Base-by-base conservation (phyloP, 2,113 vertebrate species). In the Alligator mississippiensis region DNA sequence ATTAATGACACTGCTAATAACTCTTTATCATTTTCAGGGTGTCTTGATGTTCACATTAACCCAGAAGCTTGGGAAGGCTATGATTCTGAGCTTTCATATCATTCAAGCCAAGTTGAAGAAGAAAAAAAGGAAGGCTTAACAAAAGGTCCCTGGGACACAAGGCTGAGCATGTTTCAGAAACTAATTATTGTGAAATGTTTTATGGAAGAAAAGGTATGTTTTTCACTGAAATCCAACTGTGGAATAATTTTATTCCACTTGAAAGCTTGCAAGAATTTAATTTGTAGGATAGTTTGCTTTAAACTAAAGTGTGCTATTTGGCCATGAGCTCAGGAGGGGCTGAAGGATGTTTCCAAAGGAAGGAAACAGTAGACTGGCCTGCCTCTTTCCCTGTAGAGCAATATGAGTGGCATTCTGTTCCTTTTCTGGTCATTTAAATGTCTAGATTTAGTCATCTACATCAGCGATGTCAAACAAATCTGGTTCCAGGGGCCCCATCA, bases 181-280 rank as follows among this genome's bases (percentile, higher is more conserved):
- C 94, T 98, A 47, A 93, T 98, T 80, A 92, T 98, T 34, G 96
- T 98, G 82, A 98, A 98, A 90, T 97, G 97, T 81, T 98, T 98
- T 95, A 94, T 97, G 93, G 98, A 98, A 95, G 98, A 98, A 96
- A 98, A 98, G 96, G 98, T 98, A 96, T 16, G 75, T 4, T 55
- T 89, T 6, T 18, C 79, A 24, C 22, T 77, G 13, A 81, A 63
- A 76, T 84, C 24, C 47, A 19, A 4, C 5, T n/a, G 3, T 24
- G 47, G 11, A 38, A 38, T 38, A 74, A 74, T 74, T 74, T 47
- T 4, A 11, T 14, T 47, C 21, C 34, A 74, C 17, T 25, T 17
- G 30, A 80, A 57, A 72, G 47, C 3, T 70, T 47, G 9, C 21
- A 80, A 0, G 30, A 57, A 34, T 19, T 82, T 4, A 76, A 30